Conservation (phyloP, 2,888 invertebrate species). For the Mycogona germanica region DNA sequence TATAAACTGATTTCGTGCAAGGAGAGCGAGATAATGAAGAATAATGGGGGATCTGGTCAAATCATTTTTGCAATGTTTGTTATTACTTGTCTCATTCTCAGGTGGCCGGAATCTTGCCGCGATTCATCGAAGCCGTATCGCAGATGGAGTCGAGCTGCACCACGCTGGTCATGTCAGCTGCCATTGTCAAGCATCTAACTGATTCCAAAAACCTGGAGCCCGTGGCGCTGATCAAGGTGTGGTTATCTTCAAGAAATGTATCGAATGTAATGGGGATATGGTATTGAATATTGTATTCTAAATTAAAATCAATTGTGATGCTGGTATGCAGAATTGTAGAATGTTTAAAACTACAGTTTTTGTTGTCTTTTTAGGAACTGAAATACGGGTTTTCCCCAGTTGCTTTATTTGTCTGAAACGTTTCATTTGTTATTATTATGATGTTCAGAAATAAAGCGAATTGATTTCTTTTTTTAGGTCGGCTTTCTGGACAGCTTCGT, state of each 20-base stretch:
- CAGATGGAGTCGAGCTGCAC: constrained; percentile 41
- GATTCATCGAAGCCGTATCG: constrained; percentile 42
- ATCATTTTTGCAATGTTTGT: no score
- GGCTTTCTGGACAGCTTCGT: constrained; percentile 48
- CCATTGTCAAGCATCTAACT: constrained; percentile 47
- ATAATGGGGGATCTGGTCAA: no score
- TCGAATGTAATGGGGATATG: not conserved
- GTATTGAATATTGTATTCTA: not conserved
- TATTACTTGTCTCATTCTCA: constrained; percentile 15
- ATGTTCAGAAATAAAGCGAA: not conserved
- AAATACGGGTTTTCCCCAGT: no score
- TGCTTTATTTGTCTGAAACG: no score
- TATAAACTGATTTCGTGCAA: not conserved
- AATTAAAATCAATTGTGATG: not conserved
- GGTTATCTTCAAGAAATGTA: not conserved
- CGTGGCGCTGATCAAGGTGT: constrained; percentile 45
- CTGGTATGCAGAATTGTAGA: no score
- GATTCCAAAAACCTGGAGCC: constrained; percentile 39
- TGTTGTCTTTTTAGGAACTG: no score
- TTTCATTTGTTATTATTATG: not conserved
- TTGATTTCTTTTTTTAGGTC: constrained; percentile 29
- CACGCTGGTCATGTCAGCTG: constrained; percentile 50
- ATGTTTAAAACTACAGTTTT: no score
- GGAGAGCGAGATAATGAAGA: no score
- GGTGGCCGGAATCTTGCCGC: constrained; percentile 37